phyloP scores from a whole-genome alignment of 2,113 vertebrate species.

The Phalacrocorax brasilianus region DNA sequence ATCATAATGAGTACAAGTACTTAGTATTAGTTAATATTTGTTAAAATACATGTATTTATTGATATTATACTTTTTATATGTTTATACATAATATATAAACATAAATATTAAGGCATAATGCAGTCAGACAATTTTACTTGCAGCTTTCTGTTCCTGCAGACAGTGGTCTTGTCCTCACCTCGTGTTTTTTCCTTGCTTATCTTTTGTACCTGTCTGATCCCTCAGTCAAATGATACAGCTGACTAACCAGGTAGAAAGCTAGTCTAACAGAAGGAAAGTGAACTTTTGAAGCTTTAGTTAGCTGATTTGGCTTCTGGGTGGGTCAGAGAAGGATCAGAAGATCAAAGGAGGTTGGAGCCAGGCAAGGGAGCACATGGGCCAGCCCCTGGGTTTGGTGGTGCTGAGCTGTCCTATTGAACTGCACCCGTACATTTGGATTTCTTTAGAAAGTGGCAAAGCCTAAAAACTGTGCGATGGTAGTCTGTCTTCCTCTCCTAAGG shows the following conservation, averaged over 20 bases:
- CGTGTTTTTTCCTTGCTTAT: not conserved
- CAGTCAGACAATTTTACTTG: not conserved
- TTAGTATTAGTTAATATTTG: not conserved
- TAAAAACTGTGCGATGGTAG: not conserved
- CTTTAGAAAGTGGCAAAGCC: not conserved
- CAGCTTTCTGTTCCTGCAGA: not conserved
- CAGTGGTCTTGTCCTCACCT: not conserved
- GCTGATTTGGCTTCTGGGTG: not conserved
- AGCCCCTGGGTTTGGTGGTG: not conserved
- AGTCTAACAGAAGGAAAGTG: not conserved
- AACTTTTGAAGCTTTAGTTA: not conserved
- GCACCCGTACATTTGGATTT: not conserved
- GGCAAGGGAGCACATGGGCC: not conserved
- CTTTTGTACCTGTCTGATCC: not conserved
- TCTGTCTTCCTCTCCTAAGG: not conserved
- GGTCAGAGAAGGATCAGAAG: not conserved
- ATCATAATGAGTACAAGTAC: not conserved
- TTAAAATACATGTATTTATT: not conserved
- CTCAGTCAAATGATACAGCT: not conserved
- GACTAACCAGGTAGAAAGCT: not conserved
- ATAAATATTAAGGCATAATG: not conserved
- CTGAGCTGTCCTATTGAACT: not conserved
- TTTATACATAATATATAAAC: not conserved
- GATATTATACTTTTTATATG: not conserved
- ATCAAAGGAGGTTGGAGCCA: not conserved